Evolutionary conservation across 2,888 invertebrate species (phyloP).

Genomic region (Papilio protenor): DNA sequence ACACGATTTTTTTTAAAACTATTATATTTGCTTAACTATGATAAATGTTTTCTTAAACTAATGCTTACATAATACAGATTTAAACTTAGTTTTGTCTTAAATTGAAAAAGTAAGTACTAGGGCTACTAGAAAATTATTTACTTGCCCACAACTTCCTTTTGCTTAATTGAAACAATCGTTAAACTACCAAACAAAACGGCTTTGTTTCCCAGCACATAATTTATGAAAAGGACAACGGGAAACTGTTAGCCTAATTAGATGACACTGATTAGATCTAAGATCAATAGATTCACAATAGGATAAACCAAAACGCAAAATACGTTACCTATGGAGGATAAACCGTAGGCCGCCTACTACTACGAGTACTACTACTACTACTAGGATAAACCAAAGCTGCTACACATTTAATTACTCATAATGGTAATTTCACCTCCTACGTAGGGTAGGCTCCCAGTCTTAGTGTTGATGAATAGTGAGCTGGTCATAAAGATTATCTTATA

Average conservation of each 20-base stretch:
- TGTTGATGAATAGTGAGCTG: too few relatives aligned
- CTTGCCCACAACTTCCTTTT: not conserved
- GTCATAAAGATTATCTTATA: too few relatives aligned
- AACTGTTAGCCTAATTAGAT: conserved; percentile 4
- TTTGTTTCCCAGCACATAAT: not conserved
- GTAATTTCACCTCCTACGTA: not conserved
- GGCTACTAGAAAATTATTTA: not conserved
- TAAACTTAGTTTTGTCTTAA: not conserved
- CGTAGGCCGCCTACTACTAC: not conserved
- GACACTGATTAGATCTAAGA: conserved; percentile 5
- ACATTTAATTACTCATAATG: not conserved
- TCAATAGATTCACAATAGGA: conserved; percentile 5
- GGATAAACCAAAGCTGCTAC: not conserved
- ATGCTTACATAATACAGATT: too few relatives aligned
- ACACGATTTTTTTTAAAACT: too few relatives aligned
- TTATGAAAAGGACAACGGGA: not conserved
- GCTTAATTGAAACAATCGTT: conserved; percentile 3
- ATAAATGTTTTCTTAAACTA: too few relatives aligned
- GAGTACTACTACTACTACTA: not conserved
- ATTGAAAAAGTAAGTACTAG: not conserved
- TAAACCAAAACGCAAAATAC: not conserved
- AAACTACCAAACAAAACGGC: not conserved
- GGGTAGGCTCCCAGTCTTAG: too few relatives aligned
- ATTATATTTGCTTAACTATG: too few relatives aligned
- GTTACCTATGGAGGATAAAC: too few relatives aligned